phyloP scores from a whole-genome alignment of 2,888 invertebrate genomes.

The Apotomis capreana region DNA sequence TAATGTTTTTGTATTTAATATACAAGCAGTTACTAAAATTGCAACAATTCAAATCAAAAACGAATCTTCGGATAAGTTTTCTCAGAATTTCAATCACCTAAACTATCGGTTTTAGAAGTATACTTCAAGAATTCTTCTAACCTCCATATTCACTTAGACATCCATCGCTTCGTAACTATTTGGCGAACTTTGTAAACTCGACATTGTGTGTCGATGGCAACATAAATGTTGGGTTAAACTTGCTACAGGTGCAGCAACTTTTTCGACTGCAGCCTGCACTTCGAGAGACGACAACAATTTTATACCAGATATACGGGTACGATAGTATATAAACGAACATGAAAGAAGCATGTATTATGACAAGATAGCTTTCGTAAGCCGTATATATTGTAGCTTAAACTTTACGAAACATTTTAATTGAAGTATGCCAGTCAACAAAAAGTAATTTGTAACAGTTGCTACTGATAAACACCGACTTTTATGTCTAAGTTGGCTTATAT shows the following conservation, averaged over 20 bases:
- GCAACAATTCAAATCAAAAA: too few relatives aligned
- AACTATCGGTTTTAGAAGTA: background rate
- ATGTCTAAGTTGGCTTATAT: too few relatives aligned
- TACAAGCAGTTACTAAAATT: too few relatives aligned
- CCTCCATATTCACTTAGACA: background rate
- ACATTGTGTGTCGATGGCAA: slow-evolving; percentile 35
- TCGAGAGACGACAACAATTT: slow-evolving; percentile 19
- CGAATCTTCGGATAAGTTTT: too few relatives aligned
- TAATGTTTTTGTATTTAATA: too few relatives aligned
- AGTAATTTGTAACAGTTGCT: background rate
- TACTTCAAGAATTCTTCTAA: background rate
- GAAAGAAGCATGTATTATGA: background rate
- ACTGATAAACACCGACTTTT: background rate
- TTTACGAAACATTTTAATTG: background rate
- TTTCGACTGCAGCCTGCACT: slow-evolving; percentile 33
- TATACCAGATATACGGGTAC: slow-evolving; percentile 4
- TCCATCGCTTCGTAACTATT: slow-evolving; percentile 1
- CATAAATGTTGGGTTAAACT: slow-evolving; percentile 34
- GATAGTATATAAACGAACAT: background rate
- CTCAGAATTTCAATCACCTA: too few relatives aligned
- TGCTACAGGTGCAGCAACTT: slow-evolving; percentile 37
- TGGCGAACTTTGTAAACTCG: slow-evolving; percentile 12
- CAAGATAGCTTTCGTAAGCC: background rate
- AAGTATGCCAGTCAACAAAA: too few relatives aligned
- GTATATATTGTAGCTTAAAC: background rate